Conservation (phyloP, 64 coral and sea anemone genomes). For the Cladopsammia gracilis region DNA sequence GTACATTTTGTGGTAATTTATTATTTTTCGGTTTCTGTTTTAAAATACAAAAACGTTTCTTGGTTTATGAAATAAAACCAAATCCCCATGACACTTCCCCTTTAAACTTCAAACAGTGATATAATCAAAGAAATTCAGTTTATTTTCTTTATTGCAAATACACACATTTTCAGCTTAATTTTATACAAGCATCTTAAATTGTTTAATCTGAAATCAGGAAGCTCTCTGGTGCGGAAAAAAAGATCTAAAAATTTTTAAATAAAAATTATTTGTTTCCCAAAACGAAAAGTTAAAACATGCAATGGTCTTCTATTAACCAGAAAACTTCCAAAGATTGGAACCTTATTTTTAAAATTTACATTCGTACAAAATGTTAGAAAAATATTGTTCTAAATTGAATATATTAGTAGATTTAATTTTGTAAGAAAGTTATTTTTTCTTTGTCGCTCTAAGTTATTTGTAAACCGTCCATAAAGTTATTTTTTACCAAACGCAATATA, state of each 20-base stretch:
- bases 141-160: constrained; percentile 12
- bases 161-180: constrained; percentile 12
- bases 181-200: neutral
- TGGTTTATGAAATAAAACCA: no score
- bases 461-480: constrained; percentile 11
- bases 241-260: no score
- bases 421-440: neutral
- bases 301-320: neutral
- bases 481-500: constrained; percentile 5
- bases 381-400: constrained; percentile 9
- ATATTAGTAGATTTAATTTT: neutral
- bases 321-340: neutral
- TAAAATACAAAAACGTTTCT: no score
- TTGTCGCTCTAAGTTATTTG: neutral
- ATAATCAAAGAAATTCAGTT: neutral
- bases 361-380: constrained; percentile 9
- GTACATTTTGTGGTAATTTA: no score
- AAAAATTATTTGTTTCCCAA: neutral
- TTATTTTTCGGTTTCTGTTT: no score
- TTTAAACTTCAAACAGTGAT: no score
- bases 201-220: neutral
- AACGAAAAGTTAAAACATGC: neutral
- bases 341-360: neutral
- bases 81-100: no score
- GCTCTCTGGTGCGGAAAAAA: neutral